These are phyloP conservation scores for Eustalomyia histrio DNA, from an alignment of 2,888 invertebrate species.

Conservation along the genomic window DNA sequence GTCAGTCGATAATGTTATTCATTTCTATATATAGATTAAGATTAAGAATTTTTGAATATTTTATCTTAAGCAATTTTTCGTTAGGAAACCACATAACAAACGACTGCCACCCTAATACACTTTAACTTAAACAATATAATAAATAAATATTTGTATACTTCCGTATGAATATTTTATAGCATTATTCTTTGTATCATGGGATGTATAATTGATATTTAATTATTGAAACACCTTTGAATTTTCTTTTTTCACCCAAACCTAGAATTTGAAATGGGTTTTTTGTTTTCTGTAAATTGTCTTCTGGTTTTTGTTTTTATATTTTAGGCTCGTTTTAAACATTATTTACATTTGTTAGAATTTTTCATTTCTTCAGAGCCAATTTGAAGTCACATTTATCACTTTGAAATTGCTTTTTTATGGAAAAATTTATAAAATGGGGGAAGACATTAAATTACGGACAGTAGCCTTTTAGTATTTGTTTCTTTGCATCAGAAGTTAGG, in stretches of 20 bases:
- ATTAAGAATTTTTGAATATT: no score
- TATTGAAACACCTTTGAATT: constrained; percentile 6
- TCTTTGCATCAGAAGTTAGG: background rate
- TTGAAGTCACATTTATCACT: constrained; percentile 16
- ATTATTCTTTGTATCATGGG: constrained; percentile 19
- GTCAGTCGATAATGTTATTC: no score
- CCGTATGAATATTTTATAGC: constrained; percentile 16
- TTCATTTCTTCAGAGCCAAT: background rate
- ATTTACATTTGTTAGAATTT: background rate
- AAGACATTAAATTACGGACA: background rate
- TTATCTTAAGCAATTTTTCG: no score
- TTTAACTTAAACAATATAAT: background rate
- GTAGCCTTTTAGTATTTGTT: background rate
- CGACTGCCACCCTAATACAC: no score
- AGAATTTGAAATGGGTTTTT: background rate
- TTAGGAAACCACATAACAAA: no score
- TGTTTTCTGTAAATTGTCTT: background rate
- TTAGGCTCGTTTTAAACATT: constrained; percentile 10
- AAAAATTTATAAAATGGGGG: constrained; percentile 1
- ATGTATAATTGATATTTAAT: constrained; percentile 51
- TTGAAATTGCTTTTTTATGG: constrained; percentile 22
- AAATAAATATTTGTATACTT: background rate
- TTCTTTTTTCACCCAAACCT: background rate
- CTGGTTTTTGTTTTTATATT: no score
- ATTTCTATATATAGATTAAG: no score